Percentiles rank a stretch among this genome's conserved stretches.
phyloP scores from a whole-genome alignment of 2,888 invertebrate genomes.

The Chrysodeixis includens region DNA sequence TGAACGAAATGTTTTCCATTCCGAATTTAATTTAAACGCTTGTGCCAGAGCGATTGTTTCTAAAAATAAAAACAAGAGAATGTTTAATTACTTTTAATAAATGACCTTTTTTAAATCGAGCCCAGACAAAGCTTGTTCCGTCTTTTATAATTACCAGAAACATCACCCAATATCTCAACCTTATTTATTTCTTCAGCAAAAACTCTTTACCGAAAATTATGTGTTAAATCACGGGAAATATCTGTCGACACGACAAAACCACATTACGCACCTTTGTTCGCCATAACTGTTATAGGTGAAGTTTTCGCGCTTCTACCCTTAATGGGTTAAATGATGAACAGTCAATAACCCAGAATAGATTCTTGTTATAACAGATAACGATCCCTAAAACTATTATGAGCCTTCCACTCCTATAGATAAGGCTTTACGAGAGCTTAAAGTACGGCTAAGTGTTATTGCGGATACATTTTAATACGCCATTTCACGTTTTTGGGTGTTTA shows the following conservation, averaged over 20 bases:
- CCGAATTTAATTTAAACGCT: too few relatives aligned
- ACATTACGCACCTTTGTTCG: conserved; percentile 66
- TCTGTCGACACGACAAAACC: conserved; percentile 68
- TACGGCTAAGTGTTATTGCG: conserved; percentile 47
- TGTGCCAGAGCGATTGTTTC: too few relatives aligned
- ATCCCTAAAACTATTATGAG: conserved; percentile 53
- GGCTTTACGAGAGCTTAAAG: conserved; percentile 45
- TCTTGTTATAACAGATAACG: conserved; percentile 61
- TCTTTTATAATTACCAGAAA: not conserved
- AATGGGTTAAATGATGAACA: conserved; percentile 73
- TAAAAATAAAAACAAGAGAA: too few relatives aligned
- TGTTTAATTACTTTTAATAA: too few relatives aligned
- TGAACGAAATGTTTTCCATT: too few relatives aligned
- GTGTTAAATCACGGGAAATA: conserved; percentile 54
- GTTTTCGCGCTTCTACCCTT: conserved; percentile 61
- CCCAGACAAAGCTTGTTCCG: too few relatives aligned
- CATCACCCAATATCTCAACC: not conserved
- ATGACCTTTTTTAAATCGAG: too few relatives aligned
- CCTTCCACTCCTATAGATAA: conserved; percentile 30
- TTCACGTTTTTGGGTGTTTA: conserved; percentile 27
- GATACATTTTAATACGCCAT: conserved; percentile 39
- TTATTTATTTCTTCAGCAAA: conserved; percentile 37
- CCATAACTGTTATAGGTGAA: conserved; percentile 73
- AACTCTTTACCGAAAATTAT: conserved; percentile 42
- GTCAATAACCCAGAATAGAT: conserved; percentile 71